These are phyloP conservation scores for Cataglyphis hispanica DNA, from an alignment of 1,140 invertebrate species.

Conservation along the genomic window DNA sequence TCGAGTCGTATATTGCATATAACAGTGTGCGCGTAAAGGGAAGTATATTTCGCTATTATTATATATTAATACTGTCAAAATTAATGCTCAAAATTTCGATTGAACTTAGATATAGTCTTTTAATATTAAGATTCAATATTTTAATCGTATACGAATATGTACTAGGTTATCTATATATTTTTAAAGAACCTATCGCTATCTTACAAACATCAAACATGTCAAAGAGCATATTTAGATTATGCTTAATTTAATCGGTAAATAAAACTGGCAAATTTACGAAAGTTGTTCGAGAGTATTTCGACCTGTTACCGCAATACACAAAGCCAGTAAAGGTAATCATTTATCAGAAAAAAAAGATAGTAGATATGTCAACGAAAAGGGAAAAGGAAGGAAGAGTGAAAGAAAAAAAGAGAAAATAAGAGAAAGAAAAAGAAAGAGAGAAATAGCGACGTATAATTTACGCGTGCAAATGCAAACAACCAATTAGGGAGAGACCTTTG, in stretches of 20 bases:
- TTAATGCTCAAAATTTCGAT: conserved; percentile 1
- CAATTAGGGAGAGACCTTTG: conserved; percentile 72
- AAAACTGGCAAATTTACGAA: conserved; percentile 32
- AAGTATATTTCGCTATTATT: neutral
- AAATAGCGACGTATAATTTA: conserved; percentile 66
- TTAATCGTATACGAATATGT: neutral
- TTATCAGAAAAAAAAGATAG: conserved; percentile 62
- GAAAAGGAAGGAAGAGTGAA: neutral
- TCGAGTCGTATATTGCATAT: neutral
- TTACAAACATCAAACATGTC: conserved; percentile 1
- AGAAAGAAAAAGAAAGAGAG: neutral
- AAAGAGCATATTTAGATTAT: conserved; percentile 47
- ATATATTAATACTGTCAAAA: neutral
- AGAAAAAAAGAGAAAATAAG: neutral
- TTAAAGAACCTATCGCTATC: neutral
- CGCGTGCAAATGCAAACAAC: conserved; percentile 71
- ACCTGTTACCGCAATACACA: conserved; percentile 12
- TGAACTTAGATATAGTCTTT: neutral
- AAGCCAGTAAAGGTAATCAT: conserved; percentile 50
- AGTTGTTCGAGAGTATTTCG: neutral
- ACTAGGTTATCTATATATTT: neutral
- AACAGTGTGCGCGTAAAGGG: neutral
- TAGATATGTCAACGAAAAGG: neutral
- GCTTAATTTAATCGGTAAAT: conserved; percentile 63
- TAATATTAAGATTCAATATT: neutral